Evolutionary conservation across 2,888 invertebrate genomes (phyloP).

Genomic region (Lamproptera curius): DNA sequence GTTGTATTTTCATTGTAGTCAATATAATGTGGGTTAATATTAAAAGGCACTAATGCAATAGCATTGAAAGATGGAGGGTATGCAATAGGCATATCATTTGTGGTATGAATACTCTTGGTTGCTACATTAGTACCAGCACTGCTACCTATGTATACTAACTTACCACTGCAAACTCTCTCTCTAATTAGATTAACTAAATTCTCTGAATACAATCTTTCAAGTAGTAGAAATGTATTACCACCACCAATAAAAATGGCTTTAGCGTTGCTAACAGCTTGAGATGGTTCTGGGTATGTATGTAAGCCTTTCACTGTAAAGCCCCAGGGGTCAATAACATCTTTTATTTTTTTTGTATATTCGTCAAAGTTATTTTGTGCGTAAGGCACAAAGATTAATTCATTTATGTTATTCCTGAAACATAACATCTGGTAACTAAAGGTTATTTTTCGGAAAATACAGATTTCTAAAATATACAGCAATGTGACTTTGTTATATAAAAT

Average conservation of each 20-base stretch:
- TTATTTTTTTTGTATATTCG: slow-evolving; percentile 80
- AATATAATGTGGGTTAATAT: slow-evolving; percentile 91
- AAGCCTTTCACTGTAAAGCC: slow-evolving; percentile 82
- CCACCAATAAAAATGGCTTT: slow-evolving; percentile 88
- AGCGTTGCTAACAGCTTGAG: slow-evolving; percentile 76
- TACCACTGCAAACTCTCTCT: slow-evolving; percentile 79
- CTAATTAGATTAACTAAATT: slow-evolving; percentile 81
- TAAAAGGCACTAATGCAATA: slow-evolving; percentile 86
- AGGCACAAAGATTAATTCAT: slow-evolving; percentile 84
- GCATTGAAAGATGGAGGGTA: slow-evolving; percentile 86
- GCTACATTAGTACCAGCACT: slow-evolving; percentile 92
- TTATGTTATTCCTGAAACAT: slow-evolving; percentile 79
- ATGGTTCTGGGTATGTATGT: slow-evolving; percentile 78
- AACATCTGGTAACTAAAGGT: no score
- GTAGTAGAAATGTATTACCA: slow-evolving; percentile 87
- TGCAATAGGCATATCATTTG: slow-evolving; percentile 94
- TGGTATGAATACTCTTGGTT: slow-evolving; percentile 87
- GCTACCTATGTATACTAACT: slow-evolving; percentile 85
- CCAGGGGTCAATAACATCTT: slow-evolving; percentile 79
- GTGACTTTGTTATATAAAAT: no score
- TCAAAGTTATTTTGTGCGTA: slow-evolving; percentile 84
- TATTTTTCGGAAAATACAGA: no score
- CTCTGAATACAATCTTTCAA: slow-evolving; percentile 84
- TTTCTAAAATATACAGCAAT: no score
- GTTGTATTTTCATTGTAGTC: slow-evolving; percentile 79